Percentiles rank a stretch among this genome's conserved stretches.
Conservation (phyloP, 2,113 vertebrate species). For the Clarias magur region DNA sequence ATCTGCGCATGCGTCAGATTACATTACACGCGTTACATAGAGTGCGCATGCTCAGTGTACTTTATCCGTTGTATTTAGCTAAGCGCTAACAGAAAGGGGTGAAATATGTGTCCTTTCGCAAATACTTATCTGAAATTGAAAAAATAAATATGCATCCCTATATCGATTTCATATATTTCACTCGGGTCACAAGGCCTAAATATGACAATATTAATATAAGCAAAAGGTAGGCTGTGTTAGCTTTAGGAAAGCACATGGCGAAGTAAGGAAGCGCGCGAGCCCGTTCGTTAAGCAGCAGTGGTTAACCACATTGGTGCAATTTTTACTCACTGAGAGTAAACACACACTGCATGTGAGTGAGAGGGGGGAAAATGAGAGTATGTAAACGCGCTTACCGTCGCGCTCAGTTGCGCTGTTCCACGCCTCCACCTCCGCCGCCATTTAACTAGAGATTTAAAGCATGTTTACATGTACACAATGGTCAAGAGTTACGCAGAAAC, state of each 20-base stretch:
- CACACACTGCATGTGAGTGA: not conserved
- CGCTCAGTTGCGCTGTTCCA: not conserved
- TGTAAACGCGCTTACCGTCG: slow-evolving; percentile 3
- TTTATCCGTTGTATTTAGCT: not conserved
- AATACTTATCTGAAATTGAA: no score
- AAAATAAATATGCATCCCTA: no score
- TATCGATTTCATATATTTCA: no score
- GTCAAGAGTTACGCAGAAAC: not conserved
- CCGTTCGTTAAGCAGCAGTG: not conserved
- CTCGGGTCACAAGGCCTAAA: no score
- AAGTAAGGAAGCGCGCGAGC: not conserved
- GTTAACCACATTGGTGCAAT: not conserved
- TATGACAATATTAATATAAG: not conserved
- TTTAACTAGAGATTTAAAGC: not conserved
- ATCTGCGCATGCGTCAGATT: not conserved
- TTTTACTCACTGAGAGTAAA: not conserved
- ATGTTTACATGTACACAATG: not conserved
- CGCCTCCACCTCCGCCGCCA: slow-evolving; percentile 23
- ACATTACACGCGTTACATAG: not conserved
- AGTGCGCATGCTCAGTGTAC: not conserved
- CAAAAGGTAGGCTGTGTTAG: not conserved
- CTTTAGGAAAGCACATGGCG: not conserved
- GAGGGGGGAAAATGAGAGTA: not conserved
- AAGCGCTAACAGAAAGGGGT: not conserved
- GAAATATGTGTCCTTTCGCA: not conserved